phyloP scores from a whole-genome alignment of 30 jellyfish, hydroid and myxozoan genomes.

The Cassiopea xamachana region DNA sequence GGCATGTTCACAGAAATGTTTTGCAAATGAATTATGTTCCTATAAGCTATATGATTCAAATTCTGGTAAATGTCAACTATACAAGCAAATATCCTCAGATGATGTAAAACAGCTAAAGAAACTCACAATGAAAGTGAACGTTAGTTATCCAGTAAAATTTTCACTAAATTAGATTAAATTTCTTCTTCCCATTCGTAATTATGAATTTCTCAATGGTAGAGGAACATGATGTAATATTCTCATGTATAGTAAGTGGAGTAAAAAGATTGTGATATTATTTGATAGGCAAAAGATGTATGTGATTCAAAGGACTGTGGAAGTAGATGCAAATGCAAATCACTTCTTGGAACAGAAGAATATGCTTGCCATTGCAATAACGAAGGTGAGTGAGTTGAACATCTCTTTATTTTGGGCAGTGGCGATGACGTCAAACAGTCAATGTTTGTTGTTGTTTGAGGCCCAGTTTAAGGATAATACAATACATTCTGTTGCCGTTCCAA shows the following conservation, averaged over 20 bases:
- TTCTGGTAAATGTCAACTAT: not conserved
- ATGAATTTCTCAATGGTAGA: not conserved
- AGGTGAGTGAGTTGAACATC: not conserved
- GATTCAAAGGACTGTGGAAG: not conserved
- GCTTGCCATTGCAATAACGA: not conserved
- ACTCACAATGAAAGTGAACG: not conserved
- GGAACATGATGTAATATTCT: not conserved
- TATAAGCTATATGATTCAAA: conserved; percentile 1
- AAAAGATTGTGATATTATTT: not conserved
- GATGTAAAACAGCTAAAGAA: not conserved
- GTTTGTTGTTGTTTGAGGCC: too few relatives aligned
- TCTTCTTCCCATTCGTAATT: not conserved
- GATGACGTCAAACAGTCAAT: too few relatives aligned
- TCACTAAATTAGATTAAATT: too few relatives aligned
- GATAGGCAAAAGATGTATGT: not conserved
- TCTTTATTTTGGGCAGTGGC: not conserved
- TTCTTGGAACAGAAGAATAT: conserved; percentile 9
- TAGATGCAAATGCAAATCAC: conserved; percentile 4
- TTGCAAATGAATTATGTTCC: conserved; percentile 10
- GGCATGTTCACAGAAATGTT: conserved; percentile 35
- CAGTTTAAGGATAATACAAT: too few relatives aligned
- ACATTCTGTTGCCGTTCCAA: too few relatives aligned
- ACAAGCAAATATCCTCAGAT: not conserved
- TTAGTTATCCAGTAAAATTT: not conserved
- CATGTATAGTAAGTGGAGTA: not conserved